These are phyloP conservation scores for Lucifuga dentata DNA, from an alignment of 2,113 vertebrate species.

Conservation along the genomic window DNA sequence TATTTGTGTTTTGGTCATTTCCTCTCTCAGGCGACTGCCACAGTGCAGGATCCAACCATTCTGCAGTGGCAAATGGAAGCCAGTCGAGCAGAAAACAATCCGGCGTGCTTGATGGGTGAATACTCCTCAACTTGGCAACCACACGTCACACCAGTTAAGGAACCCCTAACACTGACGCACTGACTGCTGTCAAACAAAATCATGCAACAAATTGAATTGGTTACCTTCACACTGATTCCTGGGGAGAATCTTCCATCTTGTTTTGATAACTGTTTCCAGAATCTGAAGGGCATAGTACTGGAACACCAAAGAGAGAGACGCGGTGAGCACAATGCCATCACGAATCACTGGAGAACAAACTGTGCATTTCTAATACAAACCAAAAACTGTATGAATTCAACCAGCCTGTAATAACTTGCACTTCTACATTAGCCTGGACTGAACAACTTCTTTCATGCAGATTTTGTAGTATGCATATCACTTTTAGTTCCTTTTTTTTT, in stretches of 20 bases:
- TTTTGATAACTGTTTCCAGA: constrained; percentile 99
- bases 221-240: constrained; percentile 99
- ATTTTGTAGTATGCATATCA: constrained; percentile 62
- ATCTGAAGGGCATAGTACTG: constrained; percentile 99
- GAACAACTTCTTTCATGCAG: constrained; percentile 84
- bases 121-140: constrained; percentile 71
- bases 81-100: constrained; percentile 68
- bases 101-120: constrained; percentile 66
- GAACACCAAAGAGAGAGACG: constrained; percentile 85
- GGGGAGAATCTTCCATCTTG: constrained; percentile 99
- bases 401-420: constrained; percentile 66
- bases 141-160: constrained; percentile 58
- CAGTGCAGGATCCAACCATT: constrained; percentile 52
- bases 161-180: constrained; percentile 12
- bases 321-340: constrained; percentile 54
- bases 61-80: constrained; percentile 44
- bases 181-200: constrained; percentile 4
- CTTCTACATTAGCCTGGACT: constrained; percentile 72
- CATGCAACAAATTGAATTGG: constrained; percentile 17
- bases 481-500: constrained; percentile 47
- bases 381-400: constrained; percentile 74
- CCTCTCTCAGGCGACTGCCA: constrained; percentile 45
- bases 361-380: constrained; percentile 60
- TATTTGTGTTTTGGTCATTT: constrained; percentile 27
- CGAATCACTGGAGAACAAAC: constrained; percentile 49